A percentile compares a stretch with the other conserved stretches of the same genome.
These are phyloP conservation scores for Mastomys coucha DNA, from an alignment of 2,113 vertebrate genomes.

Conservation along the genomic window DNA sequence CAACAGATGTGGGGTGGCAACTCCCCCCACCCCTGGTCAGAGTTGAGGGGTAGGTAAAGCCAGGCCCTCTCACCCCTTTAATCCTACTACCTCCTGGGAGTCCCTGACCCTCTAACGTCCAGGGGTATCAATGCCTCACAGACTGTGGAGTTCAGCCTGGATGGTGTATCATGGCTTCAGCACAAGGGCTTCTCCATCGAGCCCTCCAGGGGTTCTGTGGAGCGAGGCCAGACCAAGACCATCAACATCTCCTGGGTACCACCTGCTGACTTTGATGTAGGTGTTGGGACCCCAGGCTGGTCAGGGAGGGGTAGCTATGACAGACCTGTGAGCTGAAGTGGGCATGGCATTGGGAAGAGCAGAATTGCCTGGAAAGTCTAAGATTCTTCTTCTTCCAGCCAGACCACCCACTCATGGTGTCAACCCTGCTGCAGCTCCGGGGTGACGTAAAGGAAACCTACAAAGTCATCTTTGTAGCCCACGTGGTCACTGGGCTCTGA, in stretches of 20 bases:
- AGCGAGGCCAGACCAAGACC: conserved; percentile 86
- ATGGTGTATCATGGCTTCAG: conserved; percentile 83
- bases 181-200: conserved; percentile 91
- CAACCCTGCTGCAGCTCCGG: conserved; percentile 89
- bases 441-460: conserved; percentile 89
- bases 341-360: neutral
- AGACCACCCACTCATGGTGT: conserved; percentile 85
- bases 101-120: neutral
- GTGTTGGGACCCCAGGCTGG: conserved; percentile 45
- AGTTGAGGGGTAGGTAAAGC: neutral
- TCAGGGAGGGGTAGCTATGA: neutral
- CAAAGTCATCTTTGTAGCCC: conserved; percentile 84
- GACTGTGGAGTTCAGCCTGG: conserved; percentile 90
- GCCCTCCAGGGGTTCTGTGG: conserved; percentile 85
- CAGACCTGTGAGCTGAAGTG: neutral
- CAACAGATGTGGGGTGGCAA: neutral
- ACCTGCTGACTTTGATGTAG: conserved; percentile 87
- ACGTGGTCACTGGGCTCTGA: conserved; percentile 76
- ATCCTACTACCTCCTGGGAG: neutral
- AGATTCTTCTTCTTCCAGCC: conserved; percentile 83
- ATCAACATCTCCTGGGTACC: conserved; percentile 93
- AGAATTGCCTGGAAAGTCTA: neutral
- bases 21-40: no score
- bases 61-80: rapidly evolving
- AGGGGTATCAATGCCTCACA: conserved; percentile 39